These are phyloP conservation scores for Chloroceryle aenea DNA, from an alignment of 2,113 vertebrate genomes.

Conservation along the genomic window DNA sequence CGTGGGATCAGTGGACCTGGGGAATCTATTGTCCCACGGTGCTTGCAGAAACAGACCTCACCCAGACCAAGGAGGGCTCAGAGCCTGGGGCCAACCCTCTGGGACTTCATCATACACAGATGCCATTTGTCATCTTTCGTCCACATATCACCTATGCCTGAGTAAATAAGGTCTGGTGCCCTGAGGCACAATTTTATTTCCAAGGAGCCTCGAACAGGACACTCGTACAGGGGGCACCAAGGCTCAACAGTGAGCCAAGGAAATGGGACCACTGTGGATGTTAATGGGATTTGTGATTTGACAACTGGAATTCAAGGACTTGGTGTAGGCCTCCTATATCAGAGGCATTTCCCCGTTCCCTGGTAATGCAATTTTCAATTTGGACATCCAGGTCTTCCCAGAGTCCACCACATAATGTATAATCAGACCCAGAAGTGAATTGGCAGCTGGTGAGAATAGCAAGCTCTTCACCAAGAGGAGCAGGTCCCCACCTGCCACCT, in stretches of 20 bases:
- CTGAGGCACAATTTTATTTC: neutral
- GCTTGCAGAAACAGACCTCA: neutral
- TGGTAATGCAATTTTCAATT: neutral
- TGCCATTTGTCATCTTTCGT: neutral
- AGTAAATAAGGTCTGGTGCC: neutral
- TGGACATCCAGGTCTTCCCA: neutral
- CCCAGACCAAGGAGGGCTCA: neutral
- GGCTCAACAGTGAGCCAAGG: neutral
- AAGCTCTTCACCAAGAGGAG: neutral
- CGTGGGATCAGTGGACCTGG: rapidly evolving
- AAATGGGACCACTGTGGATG: neutral
- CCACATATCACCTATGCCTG: neutral
- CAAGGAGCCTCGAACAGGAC: neutral
- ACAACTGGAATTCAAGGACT: neutral
- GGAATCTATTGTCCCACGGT: neutral
- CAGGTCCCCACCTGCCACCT: neutral
- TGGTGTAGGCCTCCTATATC: neutral
- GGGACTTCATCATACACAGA: neutral
- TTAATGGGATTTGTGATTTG: neutral
- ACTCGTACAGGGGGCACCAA: neutral
- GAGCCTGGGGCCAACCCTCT: neutral
- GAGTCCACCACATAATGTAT: rapidly evolving
- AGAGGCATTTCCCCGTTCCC: neutral
- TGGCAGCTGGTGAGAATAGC: neutral
- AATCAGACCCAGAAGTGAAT: neutral